A percentile compares a stretch with the other conserved stretches of the same genome.
Evolutionary conservation across 2,888 invertebrate genomes (phyloP).

Genomic region (Tetrapedia diversipes): DNA sequence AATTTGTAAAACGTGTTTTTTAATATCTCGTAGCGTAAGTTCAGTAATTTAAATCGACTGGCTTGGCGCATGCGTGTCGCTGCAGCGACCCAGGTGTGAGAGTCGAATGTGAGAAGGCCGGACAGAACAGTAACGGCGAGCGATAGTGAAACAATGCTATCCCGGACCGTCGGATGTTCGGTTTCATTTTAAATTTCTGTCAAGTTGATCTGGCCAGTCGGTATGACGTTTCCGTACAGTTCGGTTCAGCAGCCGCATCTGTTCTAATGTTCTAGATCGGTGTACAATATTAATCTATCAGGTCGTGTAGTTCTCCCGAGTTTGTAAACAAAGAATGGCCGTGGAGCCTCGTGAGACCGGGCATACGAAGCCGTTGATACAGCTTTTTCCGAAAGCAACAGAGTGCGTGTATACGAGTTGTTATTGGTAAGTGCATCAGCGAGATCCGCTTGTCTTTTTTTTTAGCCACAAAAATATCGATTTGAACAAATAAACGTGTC

Average conservation of each 20-base stretch:
- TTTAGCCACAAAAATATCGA: slow-evolving; percentile 36
- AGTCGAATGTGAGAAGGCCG: slow-evolving; percentile 31
- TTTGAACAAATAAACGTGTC: slow-evolving; percentile 62
- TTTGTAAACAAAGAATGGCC: slow-evolving; percentile 78
- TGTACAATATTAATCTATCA: neutral
- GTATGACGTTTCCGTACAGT: slow-evolving; percentile 43
- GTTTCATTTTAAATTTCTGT: slow-evolving; percentile 28
- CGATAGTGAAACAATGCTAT: slow-evolving; percentile 67
- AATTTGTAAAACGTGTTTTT: slow-evolving; percentile 32
- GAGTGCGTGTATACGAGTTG: slow-evolving; percentile 94
- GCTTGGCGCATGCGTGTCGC: slow-evolving; percentile 45
- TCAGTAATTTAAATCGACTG: slow-evolving; percentile 49
- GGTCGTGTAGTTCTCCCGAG: slow-evolving; percentile 22
- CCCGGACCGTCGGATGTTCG: slow-evolving; percentile 47
- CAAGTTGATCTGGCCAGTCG: slow-evolving; percentile 16
- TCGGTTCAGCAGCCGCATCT: slow-evolving; percentile 14
- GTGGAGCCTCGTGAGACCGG: slow-evolving; percentile 78
- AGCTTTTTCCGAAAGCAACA: slow-evolving; percentile 89
- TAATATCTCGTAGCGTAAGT: slow-evolving; percentile 5
- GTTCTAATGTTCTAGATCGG: slow-evolving; percentile 21
- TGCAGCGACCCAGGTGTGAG: slow-evolving; percentile 42
- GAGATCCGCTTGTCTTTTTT: neutral
- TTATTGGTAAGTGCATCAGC: slow-evolving; percentile 88
- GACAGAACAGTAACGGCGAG: slow-evolving; percentile 42
- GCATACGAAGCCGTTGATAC: slow-evolving; percentile 80